Percentiles rank a stretch among this genome's conserved stretches.
These are phyloP conservation scores for Ceyx margarethae DNA, from an alignment of 2,113 vertebrate genomes.

Conservation along the genomic window DNA sequence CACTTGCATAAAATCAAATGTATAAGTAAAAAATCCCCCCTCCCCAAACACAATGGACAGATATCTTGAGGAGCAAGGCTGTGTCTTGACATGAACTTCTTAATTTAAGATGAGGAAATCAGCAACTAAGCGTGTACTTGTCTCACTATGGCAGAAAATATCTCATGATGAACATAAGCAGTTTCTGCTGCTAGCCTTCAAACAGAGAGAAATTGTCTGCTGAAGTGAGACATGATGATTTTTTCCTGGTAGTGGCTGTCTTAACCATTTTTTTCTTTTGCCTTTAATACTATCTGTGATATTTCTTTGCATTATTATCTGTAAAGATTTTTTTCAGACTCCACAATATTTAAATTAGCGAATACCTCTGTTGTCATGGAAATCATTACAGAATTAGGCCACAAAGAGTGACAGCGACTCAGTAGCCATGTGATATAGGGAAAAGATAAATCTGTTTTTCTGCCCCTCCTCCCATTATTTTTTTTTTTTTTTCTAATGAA, in stretches of 20 bases:
- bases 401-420: constrained; percentile 50
- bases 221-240: not conserved
- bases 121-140: constrained; percentile 24
- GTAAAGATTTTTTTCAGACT: not conserved
- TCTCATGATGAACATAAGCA: not conserved
- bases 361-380: constrained; percentile 50
- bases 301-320: constrained; percentile 2
- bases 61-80: not conserved
- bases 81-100: constrained; percentile 12
- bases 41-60: not conserved
- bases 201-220: not conserved
- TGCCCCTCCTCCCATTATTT: not conserved
- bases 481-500: not conserved
- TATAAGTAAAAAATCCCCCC: not conserved
- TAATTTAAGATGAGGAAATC: constrained; percentile 26
- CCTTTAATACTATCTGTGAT: not conserved
- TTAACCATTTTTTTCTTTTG: not conserved
- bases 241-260: not conserved
- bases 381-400: constrained; percentile 61
- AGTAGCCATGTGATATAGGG: constrained; percentile 52
- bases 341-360: not conserved
- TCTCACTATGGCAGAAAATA: not conserved
- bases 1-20: not conserved
- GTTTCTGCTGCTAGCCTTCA: constrained; percentile 4
- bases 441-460: constrained; percentile 6